Base-by-base conservation (phyloP, 2,888 invertebrate species). In the Calameuta pallipes region DNA sequence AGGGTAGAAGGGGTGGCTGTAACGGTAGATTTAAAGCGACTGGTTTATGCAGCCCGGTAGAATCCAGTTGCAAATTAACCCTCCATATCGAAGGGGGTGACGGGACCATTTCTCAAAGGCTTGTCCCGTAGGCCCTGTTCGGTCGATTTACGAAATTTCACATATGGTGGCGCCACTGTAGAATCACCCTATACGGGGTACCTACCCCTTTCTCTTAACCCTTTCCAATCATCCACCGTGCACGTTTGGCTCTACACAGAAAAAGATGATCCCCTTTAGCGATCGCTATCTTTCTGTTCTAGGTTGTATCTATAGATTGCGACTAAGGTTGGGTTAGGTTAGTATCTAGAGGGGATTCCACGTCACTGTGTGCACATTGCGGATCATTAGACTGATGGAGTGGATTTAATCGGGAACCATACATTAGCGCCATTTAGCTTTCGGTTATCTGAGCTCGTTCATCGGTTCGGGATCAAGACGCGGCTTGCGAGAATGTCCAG, bases 361-460 rank as follows among this genome's bases (percentile, higher is more conserved):
- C 23, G 41, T 56, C 41, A 56, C 41, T 56, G 23, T 56, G 41
- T 75, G 73, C 34, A 80, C 79, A 76, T 77, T 76, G 77, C 77
- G 77, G 76, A 79, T 80, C 79, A 79, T 80, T 80, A 80, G 33
- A 79, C 79, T 37, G 74, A 23, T 41, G 35, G 77, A 80, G 77
- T 74, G 74, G 71, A 73, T 78, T 77, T 73, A 80, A 79, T 71
- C 79, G 76, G 41, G 41, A 73, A 74, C 56, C 69, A 56, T 74
- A 30, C 77, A 76, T 78, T 74, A 76, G 76, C 56, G 34, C 69
- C 31, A 15, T 33, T 71, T 71, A 13, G 71, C 31, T 33, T 71
- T 33, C 31, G 31, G 31, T 31, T 71, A 33, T 33, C 71, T 13
- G 12, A n/a, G 30, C 71, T 71, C 71, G 31, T 71, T 71, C 71